Evolutionary conservation across 2,113 vertebrate species (phyloP), one percentile per base, ranked within the genome.

Genomic region (Semnornis frantzii): DNA sequence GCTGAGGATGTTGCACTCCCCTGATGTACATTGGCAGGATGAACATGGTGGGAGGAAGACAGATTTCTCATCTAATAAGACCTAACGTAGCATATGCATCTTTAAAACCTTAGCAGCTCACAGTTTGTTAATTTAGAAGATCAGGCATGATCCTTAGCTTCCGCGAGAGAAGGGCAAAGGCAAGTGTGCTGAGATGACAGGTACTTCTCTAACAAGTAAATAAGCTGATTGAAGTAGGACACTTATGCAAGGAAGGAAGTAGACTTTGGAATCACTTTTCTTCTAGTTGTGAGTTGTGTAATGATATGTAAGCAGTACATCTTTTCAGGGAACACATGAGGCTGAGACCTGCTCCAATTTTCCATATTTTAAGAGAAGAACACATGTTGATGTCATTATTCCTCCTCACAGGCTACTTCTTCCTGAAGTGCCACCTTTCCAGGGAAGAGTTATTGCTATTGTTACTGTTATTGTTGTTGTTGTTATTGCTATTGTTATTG

Each of bases 161-260:
- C 82, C 54, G 5, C 74, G 68, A 86, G 79, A 90, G 70, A 37
- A 76, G 55, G 89, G 82, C 71, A 92, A 76, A 30, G 72, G 59
- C 54, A 95, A 91, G 63, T 83, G 57, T 69, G 62, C 33, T 95
- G 90, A 96, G 65, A 94, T 88, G 95, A 93, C 93, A 92, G 44
- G 69, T 93, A 84, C 73, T 75, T 93, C 74, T 91, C 83, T 80
- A 86, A 64, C 60, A 69, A 83, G 72, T 86, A 93, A 93, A 93
- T 88, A 90, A 96, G 85, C 62, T 93, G 93, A 87, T 93, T 71
- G 86, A 95, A 96, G 81, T 94, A 83, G 92, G 90, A 87, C 81
- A 87, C 62, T 93, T 95, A 92, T 9, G 74, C 74, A 93, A 93
- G 83, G 71, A 70, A 96, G 59, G 74, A 95, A 79, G 93, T 84